A percentile compares a stretch with the other conserved stretches of the same genome.
These are phyloP conservation scores for Hippocampus zosterae DNA, from an alignment of 2,113 vertebrate genomes.

Conservation along the genomic window DNA sequence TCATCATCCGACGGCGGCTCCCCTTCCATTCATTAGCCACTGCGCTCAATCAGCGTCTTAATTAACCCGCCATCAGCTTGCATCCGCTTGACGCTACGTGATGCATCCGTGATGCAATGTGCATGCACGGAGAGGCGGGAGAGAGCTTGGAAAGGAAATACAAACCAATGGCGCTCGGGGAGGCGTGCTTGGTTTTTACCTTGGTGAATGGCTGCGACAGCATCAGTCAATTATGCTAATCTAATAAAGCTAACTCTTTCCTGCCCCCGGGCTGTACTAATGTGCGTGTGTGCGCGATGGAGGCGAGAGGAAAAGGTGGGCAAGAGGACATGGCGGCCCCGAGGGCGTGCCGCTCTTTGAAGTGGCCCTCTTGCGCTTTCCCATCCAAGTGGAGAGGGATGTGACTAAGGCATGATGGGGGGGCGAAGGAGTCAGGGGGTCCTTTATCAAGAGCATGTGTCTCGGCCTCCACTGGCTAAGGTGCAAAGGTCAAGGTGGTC, in stretches of 20 bases:
- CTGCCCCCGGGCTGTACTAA: conserved; percentile 51
- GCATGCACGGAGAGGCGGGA: neutral
- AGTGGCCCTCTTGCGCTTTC: conserved; percentile 64
- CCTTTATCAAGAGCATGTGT: conserved; percentile 98
- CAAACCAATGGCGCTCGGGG: conserved; percentile 55
- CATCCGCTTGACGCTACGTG: conserved; percentile 63
- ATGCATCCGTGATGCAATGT: neutral
- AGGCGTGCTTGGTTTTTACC: conserved; percentile 63
- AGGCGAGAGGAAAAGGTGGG: conserved; percentile 61
- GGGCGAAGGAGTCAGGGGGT: conserved; percentile 40
- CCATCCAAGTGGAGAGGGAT: conserved; percentile 68
- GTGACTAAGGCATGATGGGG: conserved; percentile 79
- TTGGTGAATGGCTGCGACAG: conserved; percentile 64
- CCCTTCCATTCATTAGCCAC: conserved; percentile 72
- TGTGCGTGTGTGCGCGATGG: conserved; percentile 32
- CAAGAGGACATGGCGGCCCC: conserved; percentile 70
- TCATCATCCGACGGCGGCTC: conserved; percentile 76
- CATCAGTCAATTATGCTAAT: conserved; percentile 78
- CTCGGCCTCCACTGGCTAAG: conserved; percentile 68
- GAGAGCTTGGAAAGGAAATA: conserved; percentile 10
- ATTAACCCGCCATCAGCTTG: conserved; percentile 76
- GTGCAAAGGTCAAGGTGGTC: conserved; percentile 70
- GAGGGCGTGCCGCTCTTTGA: conserved; percentile 73
- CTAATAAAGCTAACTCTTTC: conserved; percentile 74
- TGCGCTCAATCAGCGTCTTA: conserved; percentile 75